Base-by-base conservation (phyloP, 2,888 invertebrate genomes). In the Leucoma salicis region DNA sequence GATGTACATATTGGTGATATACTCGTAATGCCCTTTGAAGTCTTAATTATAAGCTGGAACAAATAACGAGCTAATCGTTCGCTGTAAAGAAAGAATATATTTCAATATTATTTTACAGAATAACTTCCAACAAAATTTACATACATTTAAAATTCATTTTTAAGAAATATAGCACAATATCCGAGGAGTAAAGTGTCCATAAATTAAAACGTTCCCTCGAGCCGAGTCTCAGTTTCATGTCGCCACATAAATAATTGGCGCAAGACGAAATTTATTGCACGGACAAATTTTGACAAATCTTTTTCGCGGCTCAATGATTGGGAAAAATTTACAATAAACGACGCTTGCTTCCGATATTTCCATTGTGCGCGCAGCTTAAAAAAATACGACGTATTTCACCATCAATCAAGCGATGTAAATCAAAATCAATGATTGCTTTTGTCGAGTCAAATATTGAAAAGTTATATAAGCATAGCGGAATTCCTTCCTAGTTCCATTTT, bases 191-290 rank as follows among this genome's bases (percentile, higher is more conserved):
- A 78, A 79, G 71, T 74, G 69, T 74, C 70, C 78, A 83, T 83
- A 83, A 85, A 82, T 85, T 82, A 82, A 71, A 73, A 63, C 69
- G 68, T 67, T 66, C 76, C 74, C 66, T 49, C 63, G 72, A 74
- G 74, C 65, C 72, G 67, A 71, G 77, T 77, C 74, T 78, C 78
- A 74, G 77, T 74, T 76, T 70, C 73, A 76, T 73, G 79, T 78
- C 78, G 72, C 68, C 62, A 66, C 69, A 74, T 83, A 81, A 83
- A 82, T 85, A 84, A 84, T 82, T 82, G 81, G 81, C 61, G 63
- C 61, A 56, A 66, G 73, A 64, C 69, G 67, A 74, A 75, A 82
- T 82, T 82, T 84, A 82, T 83, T 74, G 76, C 68, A 64, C 56
- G 64, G 76, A 76, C 76, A 79, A 78, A 80, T 81, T 81, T 78